phyloP scores from a whole-genome alignment of 2,888 invertebrate genomes.

The Hypomecis punctinalis region DNA sequence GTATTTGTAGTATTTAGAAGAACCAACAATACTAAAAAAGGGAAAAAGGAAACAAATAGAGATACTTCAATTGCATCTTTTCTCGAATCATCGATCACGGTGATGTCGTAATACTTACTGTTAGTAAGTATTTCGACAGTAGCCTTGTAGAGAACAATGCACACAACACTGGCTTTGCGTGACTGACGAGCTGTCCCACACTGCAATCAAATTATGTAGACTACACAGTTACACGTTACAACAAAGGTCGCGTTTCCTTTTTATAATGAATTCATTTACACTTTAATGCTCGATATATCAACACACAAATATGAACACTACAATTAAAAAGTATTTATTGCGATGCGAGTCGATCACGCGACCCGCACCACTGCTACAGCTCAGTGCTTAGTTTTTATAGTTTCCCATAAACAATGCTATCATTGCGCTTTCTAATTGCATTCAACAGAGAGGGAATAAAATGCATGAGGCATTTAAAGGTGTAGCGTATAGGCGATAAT shows the following conservation, averaged over 20 bases:
- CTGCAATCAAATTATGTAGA: conserved; percentile 52
- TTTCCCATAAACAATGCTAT: conserved; percentile 50
- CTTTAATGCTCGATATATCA: conserved; percentile 52
- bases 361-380: conserved; percentile 45
- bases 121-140: conserved; percentile 6
- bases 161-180: conserved; percentile 49
- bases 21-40: too few relatives aligned
- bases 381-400: conserved; percentile 49
- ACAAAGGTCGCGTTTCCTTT: conserved; percentile 55
- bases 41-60: too few relatives aligned
- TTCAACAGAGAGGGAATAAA: conserved; percentile 42
- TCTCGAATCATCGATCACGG: too few relatives aligned
- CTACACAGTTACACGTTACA: conserved; percentile 53
- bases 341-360: conserved; percentile 55
- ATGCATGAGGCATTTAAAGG: conserved; percentile 49
- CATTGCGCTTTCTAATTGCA: conserved; percentile 54
- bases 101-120: too few relatives aligned
- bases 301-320: conserved; percentile 52
- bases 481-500: conserved; percentile 50
- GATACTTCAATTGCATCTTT: too few relatives aligned
- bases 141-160: conserved; percentile 9
- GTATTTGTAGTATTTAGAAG: too few relatives aligned
- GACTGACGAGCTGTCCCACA: conserved; percentile 53
- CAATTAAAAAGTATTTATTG: conserved; percentile 58
- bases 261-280: conserved; percentile 63